Conservation (phyloP, 2,888 invertebrate genomes). For the Phanerotoma sp. region DNA sequence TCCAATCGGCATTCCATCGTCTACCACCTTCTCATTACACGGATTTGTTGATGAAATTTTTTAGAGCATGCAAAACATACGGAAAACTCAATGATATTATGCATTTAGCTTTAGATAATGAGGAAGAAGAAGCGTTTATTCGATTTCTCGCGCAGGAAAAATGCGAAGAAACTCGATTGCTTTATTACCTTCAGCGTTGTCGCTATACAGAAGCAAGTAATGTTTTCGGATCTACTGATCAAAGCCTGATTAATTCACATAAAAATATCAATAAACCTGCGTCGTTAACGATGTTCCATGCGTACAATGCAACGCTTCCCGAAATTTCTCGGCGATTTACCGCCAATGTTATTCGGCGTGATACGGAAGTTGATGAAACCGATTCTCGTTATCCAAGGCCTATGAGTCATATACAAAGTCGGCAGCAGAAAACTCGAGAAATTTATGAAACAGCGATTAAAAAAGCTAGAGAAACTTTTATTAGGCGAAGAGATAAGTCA, state of each 20-base stretch:
- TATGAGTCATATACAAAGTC: constrained; percentile 46
- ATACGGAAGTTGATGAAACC: constrained; percentile 28
- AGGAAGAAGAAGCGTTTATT: constrained; percentile 70
- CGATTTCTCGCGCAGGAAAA: constrained; percentile 67
- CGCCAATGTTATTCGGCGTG: constrained; percentile 16
- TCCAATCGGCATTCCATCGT: constrained; percentile 51
- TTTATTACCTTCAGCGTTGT: constrained; percentile 70
- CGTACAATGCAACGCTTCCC: constrained; percentile 50
- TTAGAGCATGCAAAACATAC: constrained; percentile 46
- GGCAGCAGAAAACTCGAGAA: constrained; percentile 30
- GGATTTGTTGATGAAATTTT: constrained; percentile 47
- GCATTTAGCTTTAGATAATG: constrained; percentile 63
- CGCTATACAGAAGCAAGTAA: constrained; percentile 47
- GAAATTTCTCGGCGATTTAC: constrained; percentile 46
- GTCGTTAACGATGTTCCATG: constrained; percentile 42
- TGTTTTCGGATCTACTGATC: too few species aligned
- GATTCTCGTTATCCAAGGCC: constrained; percentile 45
- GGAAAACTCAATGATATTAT: constrained; percentile 58
- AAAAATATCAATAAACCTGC: too few species aligned
- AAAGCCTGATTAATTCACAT: too few species aligned
- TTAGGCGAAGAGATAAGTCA: constrained; percentile 37
- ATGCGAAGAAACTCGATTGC: constrained; percentile 68
- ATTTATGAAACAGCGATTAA: constrained; percentile 44
- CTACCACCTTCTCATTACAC: constrained; percentile 48
- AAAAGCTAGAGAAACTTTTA: constrained; percentile 49